Evolutionary conservation across 2,888 invertebrate species (phyloP).

Genomic region (Macrosoma leucophasiata): DNA sequence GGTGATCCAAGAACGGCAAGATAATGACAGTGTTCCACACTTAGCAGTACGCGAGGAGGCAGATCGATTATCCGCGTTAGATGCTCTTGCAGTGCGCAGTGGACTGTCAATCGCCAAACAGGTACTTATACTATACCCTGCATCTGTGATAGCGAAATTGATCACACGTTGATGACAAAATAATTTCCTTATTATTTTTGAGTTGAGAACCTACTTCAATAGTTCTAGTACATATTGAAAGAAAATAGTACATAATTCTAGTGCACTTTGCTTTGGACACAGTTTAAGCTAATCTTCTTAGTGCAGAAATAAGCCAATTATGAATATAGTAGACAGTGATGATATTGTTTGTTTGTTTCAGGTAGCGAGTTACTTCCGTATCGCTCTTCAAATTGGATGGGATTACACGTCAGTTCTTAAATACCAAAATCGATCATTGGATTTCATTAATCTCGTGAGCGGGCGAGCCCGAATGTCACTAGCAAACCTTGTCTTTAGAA

Average conservation of each 20-base stretch:
- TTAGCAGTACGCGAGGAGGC: slow-evolving; percentile 63
- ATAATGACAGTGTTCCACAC: slow-evolving; percentile 40
- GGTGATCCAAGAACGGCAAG: slow-evolving; percentile 61
- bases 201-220: too few relatives aligned
- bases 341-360: too few relatives aligned
- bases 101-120: slow-evolving; percentile 57
- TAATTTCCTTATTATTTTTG: too few relatives aligned
- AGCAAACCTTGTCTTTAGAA: slow-evolving; percentile 65
- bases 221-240: too few relatives aligned
- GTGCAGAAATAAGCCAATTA: too few relatives aligned
- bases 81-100: slow-evolving; percentile 57
- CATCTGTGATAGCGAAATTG: too few relatives aligned
- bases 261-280: too few relatives aligned
- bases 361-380: slow-evolving; percentile 62
- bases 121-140: slow-evolving; percentile 37
- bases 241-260: too few relatives aligned
- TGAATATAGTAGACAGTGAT: too few relatives aligned
- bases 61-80: slow-evolving; percentile 57
- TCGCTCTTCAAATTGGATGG: slow-evolving; percentile 67
- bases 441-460: slow-evolving; percentile 65
- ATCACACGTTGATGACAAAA: too few relatives aligned
- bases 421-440: slow-evolving; percentile 57
- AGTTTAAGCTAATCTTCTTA: too few relatives aligned
- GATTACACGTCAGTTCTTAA: slow-evolving; percentile 61
- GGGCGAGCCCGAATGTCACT: slow-evolving; percentile 63